These are phyloP conservation scores for Dione vanillae DNA, from an alignment of 2,888 invertebrate species.

Conservation along the genomic window DNA sequence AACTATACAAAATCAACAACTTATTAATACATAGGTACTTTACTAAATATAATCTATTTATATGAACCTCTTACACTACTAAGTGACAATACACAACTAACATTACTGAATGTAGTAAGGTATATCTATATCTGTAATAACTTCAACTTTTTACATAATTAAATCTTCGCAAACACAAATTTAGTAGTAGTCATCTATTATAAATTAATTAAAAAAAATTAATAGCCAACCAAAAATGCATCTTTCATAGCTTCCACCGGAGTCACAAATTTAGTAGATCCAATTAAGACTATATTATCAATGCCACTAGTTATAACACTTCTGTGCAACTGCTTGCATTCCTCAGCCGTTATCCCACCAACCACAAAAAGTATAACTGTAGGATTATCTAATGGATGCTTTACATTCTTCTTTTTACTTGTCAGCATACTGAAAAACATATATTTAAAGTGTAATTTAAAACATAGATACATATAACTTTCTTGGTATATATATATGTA, in stretches of 20 bases:
- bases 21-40: not conserved
- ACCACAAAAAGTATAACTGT: constrained; percentile 86
- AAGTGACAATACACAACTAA: not conserved
- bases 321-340: constrained; percentile 81
- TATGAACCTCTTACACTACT: too few species aligned
- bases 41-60: too few species aligned
- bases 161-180: too few species aligned
- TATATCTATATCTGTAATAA: too few species aligned
- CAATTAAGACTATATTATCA: constrained; percentile 72
- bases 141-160: too few species aligned
- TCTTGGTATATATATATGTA: too few species aligned
- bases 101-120: too few species aligned
- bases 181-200: too few species aligned
- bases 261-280: constrained; percentile 69
- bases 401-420: constrained; percentile 70
- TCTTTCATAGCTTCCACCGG: constrained; percentile 73
- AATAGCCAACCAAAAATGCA: constrained; percentile 49
- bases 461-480: too few species aligned
- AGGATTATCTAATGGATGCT: constrained; percentile 86
- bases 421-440: constrained; percentile 82
- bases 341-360: constrained; percentile 87
- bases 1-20: too few species aligned
- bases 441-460: too few species aligned
- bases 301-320: constrained; percentile 77
- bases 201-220: too few species aligned